These are phyloP conservation scores for Sesia apiformis DNA, from an alignment of 2,888 invertebrate species.

Conservation along the genomic window DNA sequence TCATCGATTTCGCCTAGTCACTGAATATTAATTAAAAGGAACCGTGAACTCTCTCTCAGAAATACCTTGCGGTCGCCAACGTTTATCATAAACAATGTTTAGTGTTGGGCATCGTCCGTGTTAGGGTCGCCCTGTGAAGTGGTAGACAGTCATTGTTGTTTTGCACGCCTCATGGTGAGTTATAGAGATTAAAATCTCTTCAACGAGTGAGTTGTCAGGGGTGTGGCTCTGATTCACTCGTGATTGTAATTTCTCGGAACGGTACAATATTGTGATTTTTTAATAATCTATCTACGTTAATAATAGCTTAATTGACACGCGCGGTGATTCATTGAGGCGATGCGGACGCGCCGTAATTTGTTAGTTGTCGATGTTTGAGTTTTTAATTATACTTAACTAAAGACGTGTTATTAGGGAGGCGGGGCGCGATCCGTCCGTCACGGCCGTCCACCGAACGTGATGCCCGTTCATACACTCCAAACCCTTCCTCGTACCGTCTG, in stretches of 20 bases:
- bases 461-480: constrained; percentile 19
- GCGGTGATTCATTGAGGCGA: constrained; percentile 50
- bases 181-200: constrained; percentile 50
- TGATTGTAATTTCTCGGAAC: constrained; percentile 47
- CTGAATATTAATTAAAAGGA: constrained; percentile 62
- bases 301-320: constrained; percentile 61
- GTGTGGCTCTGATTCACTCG: constrained; percentile 54
- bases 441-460: constrained; percentile 34
- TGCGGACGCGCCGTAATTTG: constrained; percentile 45
- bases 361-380: constrained; percentile 66
- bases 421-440: constrained; percentile 52
- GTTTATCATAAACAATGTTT: constrained; percentile 50
- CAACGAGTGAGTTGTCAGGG: constrained; percentile 51
- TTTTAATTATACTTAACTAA: constrained; percentile 70
- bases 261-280: constrained; percentile 43
- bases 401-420: constrained; percentile 58
- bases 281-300: constrained; percentile 44
- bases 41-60: constrained; percentile 18
- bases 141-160: constrained; percentile 37
- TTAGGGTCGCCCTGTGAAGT: not conserved
- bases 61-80: constrained; percentile 31
- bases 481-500: constrained; percentile 2
- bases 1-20: constrained; percentile 48
- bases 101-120: constrained; percentile 18
- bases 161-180: constrained; percentile 44